These are phyloP conservation scores for Hormaphis cornu DNA, from an alignment of 1,140 invertebrate genomes.

Conservation along the genomic window DNA sequence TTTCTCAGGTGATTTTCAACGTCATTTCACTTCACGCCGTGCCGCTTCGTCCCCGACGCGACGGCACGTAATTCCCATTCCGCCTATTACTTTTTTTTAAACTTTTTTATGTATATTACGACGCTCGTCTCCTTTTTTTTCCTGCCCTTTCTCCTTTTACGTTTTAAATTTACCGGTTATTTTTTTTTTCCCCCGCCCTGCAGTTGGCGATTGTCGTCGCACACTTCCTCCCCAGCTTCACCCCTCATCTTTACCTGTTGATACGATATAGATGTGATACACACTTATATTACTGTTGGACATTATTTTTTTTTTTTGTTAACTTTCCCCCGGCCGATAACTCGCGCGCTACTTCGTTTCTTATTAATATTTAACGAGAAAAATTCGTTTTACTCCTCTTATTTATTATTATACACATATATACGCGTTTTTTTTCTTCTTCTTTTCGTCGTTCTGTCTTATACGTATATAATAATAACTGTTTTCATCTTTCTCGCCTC, in stretches of 20 bases:
- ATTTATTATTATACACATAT: not conserved
- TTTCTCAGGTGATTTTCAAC: slow-evolving; percentile 27
- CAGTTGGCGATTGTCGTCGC: not conserved
- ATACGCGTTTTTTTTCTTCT: not conserved
- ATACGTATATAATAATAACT: slow-evolving; percentile 26
- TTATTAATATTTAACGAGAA: slow-evolving; percentile 27
- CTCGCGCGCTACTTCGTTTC: slow-evolving; percentile 8
- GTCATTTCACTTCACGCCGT: slow-evolving; percentile 21
- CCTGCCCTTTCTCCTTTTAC: slow-evolving; percentile 13
- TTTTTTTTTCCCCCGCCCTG: not conserved
- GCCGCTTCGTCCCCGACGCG: slow-evolving; percentile 4
- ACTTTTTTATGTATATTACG: slow-evolving; percentile 18
- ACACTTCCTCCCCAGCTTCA: slow-evolving; percentile 8
- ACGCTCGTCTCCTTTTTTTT: slow-evolving; percentile 11
- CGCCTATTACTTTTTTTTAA: slow-evolving; percentile 23
- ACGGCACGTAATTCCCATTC: slow-evolving; percentile 24
- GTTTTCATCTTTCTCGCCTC: slow-evolving; percentile 18
- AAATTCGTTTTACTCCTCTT: slow-evolving; percentile 21
- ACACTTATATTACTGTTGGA: not conserved
- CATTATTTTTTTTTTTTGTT: slow-evolving; percentile 14
- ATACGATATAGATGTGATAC: not conserved
- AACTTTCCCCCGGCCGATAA: not conserved
- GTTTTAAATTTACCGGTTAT: slow-evolving; percentile 22
- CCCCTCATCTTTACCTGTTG: slow-evolving; percentile 11
- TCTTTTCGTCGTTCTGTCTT: slow-evolving; percentile 12